These are phyloP conservation scores for Scyliorhinus canicula DNA, from an alignment of 2,797 vertebrate genomes.

Conservation along the genomic window DNA sequence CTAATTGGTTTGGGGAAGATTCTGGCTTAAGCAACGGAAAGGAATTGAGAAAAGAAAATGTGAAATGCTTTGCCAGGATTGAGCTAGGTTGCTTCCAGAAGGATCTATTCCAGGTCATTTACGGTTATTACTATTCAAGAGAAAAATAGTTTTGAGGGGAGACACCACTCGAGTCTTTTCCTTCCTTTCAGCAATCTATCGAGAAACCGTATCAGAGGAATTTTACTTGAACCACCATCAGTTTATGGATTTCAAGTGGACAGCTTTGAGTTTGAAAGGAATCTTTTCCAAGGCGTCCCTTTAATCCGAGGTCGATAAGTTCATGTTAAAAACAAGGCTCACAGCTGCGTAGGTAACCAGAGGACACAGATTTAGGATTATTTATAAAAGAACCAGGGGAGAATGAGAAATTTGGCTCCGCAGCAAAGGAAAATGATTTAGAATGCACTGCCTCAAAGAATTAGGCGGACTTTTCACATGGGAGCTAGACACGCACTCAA, in stretches of 20 bases:
- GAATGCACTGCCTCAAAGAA: neutral
- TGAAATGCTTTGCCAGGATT: neutral
- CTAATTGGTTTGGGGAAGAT: neutral
- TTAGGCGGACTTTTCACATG: neutral
- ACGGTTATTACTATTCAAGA: neutral
- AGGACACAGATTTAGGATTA: neutral
- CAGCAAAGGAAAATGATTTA: neutral
- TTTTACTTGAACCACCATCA: neutral
- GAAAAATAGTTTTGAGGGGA: neutral
- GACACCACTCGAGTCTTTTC: too few species aligned
- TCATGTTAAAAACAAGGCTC: neutral
- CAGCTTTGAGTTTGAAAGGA: neutral
- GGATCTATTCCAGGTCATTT: neutral
- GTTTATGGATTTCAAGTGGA: neutral
- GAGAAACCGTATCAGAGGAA: too few species aligned
- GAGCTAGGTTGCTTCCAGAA: neutral
- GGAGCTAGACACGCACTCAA: neutral
- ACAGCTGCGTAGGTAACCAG: neutral
- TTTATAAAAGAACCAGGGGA: neutral
- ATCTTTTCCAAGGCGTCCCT: neutral
- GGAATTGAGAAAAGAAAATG: neutral
- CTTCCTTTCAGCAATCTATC: neutral
- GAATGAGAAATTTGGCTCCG: neutral
- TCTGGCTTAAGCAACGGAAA: neutral
- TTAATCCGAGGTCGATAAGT: neutral